Evolutionary conservation across 2,797 vertebrate genomes (phyloP), one percentile per base, ranked within the genome.

Genomic region (Malurus leucopterus): DNA sequence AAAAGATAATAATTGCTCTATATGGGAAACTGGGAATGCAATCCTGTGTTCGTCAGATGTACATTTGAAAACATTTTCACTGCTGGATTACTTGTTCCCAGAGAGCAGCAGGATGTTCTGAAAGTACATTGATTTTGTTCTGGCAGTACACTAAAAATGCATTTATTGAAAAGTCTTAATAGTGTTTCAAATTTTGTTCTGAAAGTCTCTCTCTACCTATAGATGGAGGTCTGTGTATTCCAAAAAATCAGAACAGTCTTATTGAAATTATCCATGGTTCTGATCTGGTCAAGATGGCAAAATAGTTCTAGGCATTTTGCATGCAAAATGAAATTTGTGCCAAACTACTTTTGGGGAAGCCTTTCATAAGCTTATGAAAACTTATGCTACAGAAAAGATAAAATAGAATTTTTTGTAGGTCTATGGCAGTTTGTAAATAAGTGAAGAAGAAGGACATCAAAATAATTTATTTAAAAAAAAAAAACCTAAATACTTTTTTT

Each of bases 401-500:
- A 23, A 85, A 57, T n/a, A 85, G 6, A 76, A 70, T 38, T 71
- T 2, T 91, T 73, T 34, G 2, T 40, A 74, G 29, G 9, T 40
- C 14, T 64, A 8, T 46, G 12, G 2, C 3, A 49, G 8, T 27
- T 77, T 61, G 8, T 21, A 73, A 84, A 53, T 38, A 71, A 40
- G 1, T 41, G 15, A 81, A 46, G 23, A 87, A 84, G 14, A 67
- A 81, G 41, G 2, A 41, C 6, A 71, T 11, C 0, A 51, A 57
- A 68, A 32, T 6, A 49, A 12, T 30, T 38, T 64, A 1, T 41
- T 36, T 41, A 0, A 1, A n/a, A 41, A 41, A 0, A 1, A n/a
- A 41, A 57, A 63, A 27, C 9, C 0, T 16, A 63, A 55, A 15
- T 59, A 8, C 2, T 30, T 44, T 54, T 72, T 30, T 18, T 19